A percentile compares a stretch with the other conserved stretches of the same genome.
Conservation (phyloP, 1,140 invertebrate species). For the Drosophila persimilis region DNA sequence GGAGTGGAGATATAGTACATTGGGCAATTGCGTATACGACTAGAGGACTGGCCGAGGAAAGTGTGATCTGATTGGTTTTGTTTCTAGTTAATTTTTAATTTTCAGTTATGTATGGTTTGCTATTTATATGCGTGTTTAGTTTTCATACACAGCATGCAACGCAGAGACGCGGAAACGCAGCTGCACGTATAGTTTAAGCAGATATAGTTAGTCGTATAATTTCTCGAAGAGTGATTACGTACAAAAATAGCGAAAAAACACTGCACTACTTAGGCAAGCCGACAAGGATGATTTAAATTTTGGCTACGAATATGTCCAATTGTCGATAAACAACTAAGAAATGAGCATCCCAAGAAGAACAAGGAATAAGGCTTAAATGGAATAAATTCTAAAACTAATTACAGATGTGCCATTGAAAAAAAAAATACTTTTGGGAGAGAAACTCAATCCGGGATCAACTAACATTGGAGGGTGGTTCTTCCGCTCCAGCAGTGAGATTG, state of each 20-base stretch:
- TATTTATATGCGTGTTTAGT: conserved; percentile 31
- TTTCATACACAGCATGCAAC: conserved; percentile 39
- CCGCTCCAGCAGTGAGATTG: conserved; percentile 82
- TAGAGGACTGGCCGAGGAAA: conserved; percentile 26
- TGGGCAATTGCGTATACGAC: conserved; percentile 38
- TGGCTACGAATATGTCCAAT: conserved; percentile 9
- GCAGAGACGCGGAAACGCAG: not conserved
- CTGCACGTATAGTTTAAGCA: conserved; percentile 6
- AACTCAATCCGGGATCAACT: conserved; percentile 60
- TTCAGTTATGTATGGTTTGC: conserved; percentile 34
- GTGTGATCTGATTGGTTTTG: conserved; percentile 37
- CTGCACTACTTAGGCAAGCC: conserved; percentile 25
- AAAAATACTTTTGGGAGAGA: conserved; percentile 9
- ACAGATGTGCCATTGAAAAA: conserved; percentile 40
- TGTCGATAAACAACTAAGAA: conserved; percentile 24
- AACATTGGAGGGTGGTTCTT: conserved; percentile 82
- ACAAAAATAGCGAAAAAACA: conserved; percentile 11
- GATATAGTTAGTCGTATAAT: too few species aligned
- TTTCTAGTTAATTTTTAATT: conserved; percentile 18
- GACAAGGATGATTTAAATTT: conserved; percentile 5
- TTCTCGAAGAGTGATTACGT: conserved; percentile 3
- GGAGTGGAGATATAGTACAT: conserved; percentile 38
- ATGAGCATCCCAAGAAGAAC: conserved; percentile 32
- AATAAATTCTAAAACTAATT: conserved; percentile 37
- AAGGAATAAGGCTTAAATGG: conserved; percentile 19